Evolutionary conservation across 1,140 invertebrate species (phyloP), one percentile per base, ranked within the genome.

Genomic region (Drosophila simulans): DNA sequence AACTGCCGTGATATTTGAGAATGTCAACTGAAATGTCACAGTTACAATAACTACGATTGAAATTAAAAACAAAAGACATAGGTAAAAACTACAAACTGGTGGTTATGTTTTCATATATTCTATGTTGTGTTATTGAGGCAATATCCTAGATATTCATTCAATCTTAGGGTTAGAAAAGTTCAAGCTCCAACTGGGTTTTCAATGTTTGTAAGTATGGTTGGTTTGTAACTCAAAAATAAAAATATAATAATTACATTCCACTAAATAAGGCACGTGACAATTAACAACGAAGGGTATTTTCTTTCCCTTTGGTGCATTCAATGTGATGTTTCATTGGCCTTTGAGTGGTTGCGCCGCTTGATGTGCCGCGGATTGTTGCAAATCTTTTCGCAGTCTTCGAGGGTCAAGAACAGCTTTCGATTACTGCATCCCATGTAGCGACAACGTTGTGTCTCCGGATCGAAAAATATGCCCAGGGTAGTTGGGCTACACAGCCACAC

Each of bases 1-100:
- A 93, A 95, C 65, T 99, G 98, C 92, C 96, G 75, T 42, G 85
- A 82, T 79, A 45, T 90, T 64, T 90, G 46, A 52, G 52, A 66
- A 53, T 65, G 15, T 37, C 31, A 52, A n/a, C 8, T 2, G 7
- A 34, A 51, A 45, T 45, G 42, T 22, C 42, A 45, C 8, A 20
- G 17, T 45, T 45, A 45, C 42, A 5, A 45, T 4, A 45, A 20
- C 17, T 42, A 20, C 17, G 7, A 31, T 45, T 45, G 4, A 17
- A 45, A 17, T 20, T 10, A 20, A 45, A 20, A 20, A 13, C n/a
- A 8, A 15, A 0, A 15, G 7, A 5, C 27, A 27, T 27, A 31
- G 27, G 7, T 31, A 31, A 40, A 15, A 42, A 8, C n/a, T 15
- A 15, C 5, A 15, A 42, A 3, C 40, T 10, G n/a, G 8, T 2